Conservation (phyloP, 2,113 vertebrate species). For the Atlantisia rogersi region DNA sequence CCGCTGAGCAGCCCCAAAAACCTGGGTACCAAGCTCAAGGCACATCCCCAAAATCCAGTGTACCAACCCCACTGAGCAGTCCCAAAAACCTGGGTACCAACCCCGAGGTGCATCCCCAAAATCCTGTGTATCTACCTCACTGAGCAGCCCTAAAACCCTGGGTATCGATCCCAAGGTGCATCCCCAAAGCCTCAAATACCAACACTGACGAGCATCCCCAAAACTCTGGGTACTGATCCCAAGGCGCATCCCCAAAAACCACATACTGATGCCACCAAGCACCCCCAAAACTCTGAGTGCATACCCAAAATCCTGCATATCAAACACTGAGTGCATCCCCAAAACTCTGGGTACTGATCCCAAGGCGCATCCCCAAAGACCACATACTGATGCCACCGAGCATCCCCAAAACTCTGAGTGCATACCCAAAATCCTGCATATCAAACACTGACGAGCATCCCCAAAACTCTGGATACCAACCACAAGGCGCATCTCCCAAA, state of each 20-base stretch:
- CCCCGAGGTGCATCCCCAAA: not conserved
- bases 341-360: too few relatives aligned
- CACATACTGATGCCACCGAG: accelerated
- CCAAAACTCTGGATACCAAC: not conserved
- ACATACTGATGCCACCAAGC: not conserved
- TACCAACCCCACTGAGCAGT: too few relatives aligned
- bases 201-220: too few relatives aligned
- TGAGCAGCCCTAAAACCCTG: too few relatives aligned
- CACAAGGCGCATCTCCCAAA: too few relatives aligned
- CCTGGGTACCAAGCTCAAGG: accelerated
- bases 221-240: too few relatives aligned
- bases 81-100: accelerated
- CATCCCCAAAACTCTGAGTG: not conserved
- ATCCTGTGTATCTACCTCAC: too few relatives aligned
- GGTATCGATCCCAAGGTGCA: too few relatives aligned
- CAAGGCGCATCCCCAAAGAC: not conserved
- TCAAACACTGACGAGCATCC: not conserved
- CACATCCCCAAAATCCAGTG: not conserved
- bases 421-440: not conserved
- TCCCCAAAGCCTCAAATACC: too few relatives aligned
- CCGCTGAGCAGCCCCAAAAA: not conserved
- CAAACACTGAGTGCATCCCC: too few relatives aligned
- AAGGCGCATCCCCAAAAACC: not conserved
- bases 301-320: not conserved
- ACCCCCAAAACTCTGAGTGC: too few relatives aligned